A percentile compares a stretch with the other conserved stretches of the same genome.
These are phyloP conservation scores for Drosophila santomea DNA, from an alignment of 1,140 invertebrate species.

Conservation along the genomic window DNA sequence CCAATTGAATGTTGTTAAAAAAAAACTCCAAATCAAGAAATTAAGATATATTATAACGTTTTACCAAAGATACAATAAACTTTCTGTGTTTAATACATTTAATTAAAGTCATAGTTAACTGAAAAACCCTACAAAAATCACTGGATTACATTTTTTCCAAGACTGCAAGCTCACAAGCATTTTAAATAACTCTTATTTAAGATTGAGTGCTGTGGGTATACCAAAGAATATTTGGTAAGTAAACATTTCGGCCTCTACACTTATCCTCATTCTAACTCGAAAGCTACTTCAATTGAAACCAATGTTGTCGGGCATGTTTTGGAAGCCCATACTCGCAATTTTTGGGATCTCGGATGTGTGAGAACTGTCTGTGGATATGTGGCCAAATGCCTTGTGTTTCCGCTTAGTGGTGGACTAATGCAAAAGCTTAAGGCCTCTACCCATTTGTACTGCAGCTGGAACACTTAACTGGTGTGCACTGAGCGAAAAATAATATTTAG, in stretches of 20 bases:
- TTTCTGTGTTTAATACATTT: neutral
- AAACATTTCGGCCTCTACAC: conserved; percentile 21
- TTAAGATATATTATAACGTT: too few species aligned
- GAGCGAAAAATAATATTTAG: too few species aligned
- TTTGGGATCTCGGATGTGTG: conserved; percentile 9
- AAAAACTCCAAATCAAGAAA: too few species aligned
- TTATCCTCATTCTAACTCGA: neutral
- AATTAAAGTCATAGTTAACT: neutral
- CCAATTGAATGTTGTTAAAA: too few species aligned
- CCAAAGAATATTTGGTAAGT: conserved; percentile 18
- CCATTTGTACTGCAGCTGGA: neutral
- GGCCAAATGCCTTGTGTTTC: conserved; percentile 48
- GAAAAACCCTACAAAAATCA: neutral
- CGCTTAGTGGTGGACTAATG: conserved; percentile 65
- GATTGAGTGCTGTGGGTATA: neutral
- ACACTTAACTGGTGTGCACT: conserved; percentile 30
- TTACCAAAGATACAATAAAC: too few species aligned
- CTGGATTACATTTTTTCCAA: neutral
- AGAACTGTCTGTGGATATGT: conserved; percentile 15
- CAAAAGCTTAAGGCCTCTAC: conserved; percentile 42
- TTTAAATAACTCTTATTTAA: conserved; percentile 2
- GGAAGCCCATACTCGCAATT: conserved; percentile 30
- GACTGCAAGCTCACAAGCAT: neutral
- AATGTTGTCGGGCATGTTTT: conserved; percentile 31
- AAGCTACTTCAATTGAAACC: conserved; percentile 12